These are phyloP conservation scores for Oscheius myriophilus DNA, from an alignment of 2,888 invertebrate species.

Conservation along the genomic window DNA sequence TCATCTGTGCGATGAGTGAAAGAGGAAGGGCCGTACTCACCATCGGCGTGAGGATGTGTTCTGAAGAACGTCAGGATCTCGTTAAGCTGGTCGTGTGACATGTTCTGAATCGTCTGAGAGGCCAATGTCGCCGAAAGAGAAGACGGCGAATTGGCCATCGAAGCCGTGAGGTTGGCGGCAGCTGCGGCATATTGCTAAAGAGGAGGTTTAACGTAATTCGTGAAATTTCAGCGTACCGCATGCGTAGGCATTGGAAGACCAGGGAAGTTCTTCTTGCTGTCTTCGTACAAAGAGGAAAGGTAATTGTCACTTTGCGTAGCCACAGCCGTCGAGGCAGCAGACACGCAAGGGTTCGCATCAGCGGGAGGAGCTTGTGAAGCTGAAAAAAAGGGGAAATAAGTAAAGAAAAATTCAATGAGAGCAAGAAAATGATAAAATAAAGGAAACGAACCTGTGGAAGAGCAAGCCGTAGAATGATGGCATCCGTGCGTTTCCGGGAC, in stretches of 20 bases:
- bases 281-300: constrained; percentile 22
- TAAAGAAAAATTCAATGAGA: too few species aligned
- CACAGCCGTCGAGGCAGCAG: background rate
- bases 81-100: constrained; percentile 17
- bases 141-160: background rate
- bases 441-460: background rate
- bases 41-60: constrained; percentile 16
- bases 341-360: background rate
- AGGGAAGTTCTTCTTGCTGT: constrained; percentile 29
- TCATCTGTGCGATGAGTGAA: constrained; percentile 4
- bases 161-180: background rate
- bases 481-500: too few species aligned
- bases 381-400: too few species aligned
- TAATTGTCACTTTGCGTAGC: constrained; percentile 22
- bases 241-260: constrained; percentile 22
- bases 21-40: background rate
- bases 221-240: too few species aligned
- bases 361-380: background rate
- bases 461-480: too few species aligned
- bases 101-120: constrained; percentile 3
- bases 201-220: too few species aligned
- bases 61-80: constrained; percentile 22
- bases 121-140: background rate
- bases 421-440: too few species aligned
- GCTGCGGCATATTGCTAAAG: background rate